Evolutionary conservation across 1,140 invertebrate genomes (phyloP), one percentile per base, ranked within the genome.

Genomic region (Drosophila willistoni): DNA sequence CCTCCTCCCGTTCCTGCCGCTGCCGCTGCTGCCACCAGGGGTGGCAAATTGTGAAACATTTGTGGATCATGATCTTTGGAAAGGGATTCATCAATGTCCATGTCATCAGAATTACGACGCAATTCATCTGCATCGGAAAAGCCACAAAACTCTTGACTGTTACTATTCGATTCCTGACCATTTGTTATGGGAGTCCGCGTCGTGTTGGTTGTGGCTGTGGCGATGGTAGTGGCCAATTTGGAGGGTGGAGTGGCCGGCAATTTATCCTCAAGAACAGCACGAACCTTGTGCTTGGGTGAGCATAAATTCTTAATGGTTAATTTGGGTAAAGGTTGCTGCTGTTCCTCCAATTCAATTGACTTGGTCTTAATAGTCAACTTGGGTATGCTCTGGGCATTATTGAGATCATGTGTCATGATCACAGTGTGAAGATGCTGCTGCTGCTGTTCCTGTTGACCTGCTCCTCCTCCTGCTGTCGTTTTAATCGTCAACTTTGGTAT

Each of bases 401-500:
- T 81, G 0, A 69, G 68, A 63, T 91, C 90, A 64, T 89, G 83
- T 22, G 82, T 73, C 69, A 91, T 91, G 22, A 91, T 87, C n/a
- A 91, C 90, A 29, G 87, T 86, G 66, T 90, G 90, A 62, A 90
- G 60, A 13, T 77, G 65, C 39, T 84, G 76, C 55, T 64, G 41
- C 63, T 44, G 33, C 55, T 44, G 29, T 64, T 51, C 44, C 44
- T 51, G 44, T 19, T 51, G 56, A 59, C 56, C 56, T 14, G 29
- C 25, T 25, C 47, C 61, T 10, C 64, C 74, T 25, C 17, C 42
- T 44, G 44, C 17, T 51, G 44, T 51, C 22, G 86, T 85, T 76
- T 90, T 90, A 55, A 90, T 91, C 42, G 82, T 91, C 63, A 91
- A 64, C 81, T 91, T 91, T 73, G 90, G 90, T 80, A 91, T 87